Evolutionary conservation across 2,888 invertebrate species (phyloP).

Genomic region (Idaea biselata): DNA sequence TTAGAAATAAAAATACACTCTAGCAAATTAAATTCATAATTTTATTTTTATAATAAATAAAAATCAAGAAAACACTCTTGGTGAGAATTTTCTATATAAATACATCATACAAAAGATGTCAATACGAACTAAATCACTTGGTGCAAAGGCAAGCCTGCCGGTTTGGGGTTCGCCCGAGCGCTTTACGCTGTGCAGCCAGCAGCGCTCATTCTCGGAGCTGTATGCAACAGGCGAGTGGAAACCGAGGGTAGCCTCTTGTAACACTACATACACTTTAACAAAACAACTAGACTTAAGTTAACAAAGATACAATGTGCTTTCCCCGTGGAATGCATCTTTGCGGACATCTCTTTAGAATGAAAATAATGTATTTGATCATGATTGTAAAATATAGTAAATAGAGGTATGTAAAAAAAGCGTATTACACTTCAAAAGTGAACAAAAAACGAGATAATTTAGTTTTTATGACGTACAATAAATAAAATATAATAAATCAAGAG

Average conservation of each 20-base stretch:
- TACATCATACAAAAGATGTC: slow-evolving; percentile 81
- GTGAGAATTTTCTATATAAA: slow-evolving; percentile 76
- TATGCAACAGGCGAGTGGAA: slow-evolving; percentile 69
- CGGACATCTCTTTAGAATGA: slow-evolving; percentile 61
- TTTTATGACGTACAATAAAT: slow-evolving; percentile 71
- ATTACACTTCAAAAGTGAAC: slow-evolving; percentile 76
- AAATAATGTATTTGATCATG: slow-evolving; percentile 75
- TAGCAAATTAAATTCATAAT: slow-evolving; percentile 81
- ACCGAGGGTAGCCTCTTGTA: slow-evolving; percentile 76
- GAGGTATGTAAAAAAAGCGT: slow-evolving; percentile 77
- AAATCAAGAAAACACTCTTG: slow-evolving; percentile 76
- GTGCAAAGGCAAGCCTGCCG: slow-evolving; percentile 80
- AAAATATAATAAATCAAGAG: slow-evolving; percentile 72
- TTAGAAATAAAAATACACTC: slow-evolving; percentile 46
- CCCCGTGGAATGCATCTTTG: slow-evolving; percentile 71
- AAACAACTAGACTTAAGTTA: slow-evolving; percentile 66
- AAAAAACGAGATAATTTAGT: slow-evolving; percentile 69
- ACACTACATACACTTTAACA: slow-evolving; percentile 54
- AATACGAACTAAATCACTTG: slow-evolving; percentile 81
- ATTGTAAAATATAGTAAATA: slow-evolving; percentile 73
- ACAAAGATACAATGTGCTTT: slow-evolving; percentile 69
- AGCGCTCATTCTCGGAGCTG: slow-evolving; percentile 45
- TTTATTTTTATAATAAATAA: slow-evolving; percentile 81
- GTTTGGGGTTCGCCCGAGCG: slow-evolving; percentile 54
- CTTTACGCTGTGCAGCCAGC: slow-evolving; percentile 17